phyloP scores from a whole-genome alignment of 2,113 vertebrate species.

The western clawed frog (Xenopus tropicalis) region DNA sequence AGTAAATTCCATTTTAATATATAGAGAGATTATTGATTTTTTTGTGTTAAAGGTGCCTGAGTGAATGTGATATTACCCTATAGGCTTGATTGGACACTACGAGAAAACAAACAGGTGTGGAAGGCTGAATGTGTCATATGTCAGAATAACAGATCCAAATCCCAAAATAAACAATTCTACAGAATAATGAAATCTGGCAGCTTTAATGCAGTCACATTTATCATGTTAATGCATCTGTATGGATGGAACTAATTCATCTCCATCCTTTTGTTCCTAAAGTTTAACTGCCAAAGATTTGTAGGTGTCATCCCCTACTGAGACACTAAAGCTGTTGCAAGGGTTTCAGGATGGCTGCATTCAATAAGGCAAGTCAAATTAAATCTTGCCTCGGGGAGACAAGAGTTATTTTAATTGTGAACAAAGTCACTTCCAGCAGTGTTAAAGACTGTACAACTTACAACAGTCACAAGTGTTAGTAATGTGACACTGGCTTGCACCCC shows the following conservation, averaged over 20 bases:
- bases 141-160: conserved; percentile 47
- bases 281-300: conserved; percentile 10
- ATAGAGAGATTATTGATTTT: too few relatives aligned
- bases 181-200: conserved; percentile 45
- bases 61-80: background rate
- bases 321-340: background rate
- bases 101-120: conserved; percentile 29
- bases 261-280: background rate
- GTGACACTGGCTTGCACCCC: too few relatives aligned
- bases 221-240: conserved; percentile 37
- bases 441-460: background rate
- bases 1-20: too few relatives aligned
- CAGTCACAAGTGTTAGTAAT: too few relatives aligned
- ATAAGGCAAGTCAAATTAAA: conserved; percentile 2
- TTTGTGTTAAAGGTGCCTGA: too few relatives aligned
- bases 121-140: conserved; percentile 38
- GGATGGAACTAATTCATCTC: conserved; percentile 5
- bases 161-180: conserved; percentile 48
- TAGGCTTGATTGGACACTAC: background rate
- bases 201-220: conserved; percentile 22
- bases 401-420: conserved; percentile 9
- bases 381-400: conserved; percentile 12
- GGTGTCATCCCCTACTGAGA: conserved; percentile 21
- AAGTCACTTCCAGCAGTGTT: conserved; percentile 10
- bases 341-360: background rate